A percentile compares a stretch with the other conserved stretches of the same genome.
These are phyloP conservation scores for Drosophila tani DNA, from an alignment of 1,140 invertebrate genomes.

Conservation along the genomic window DNA sequence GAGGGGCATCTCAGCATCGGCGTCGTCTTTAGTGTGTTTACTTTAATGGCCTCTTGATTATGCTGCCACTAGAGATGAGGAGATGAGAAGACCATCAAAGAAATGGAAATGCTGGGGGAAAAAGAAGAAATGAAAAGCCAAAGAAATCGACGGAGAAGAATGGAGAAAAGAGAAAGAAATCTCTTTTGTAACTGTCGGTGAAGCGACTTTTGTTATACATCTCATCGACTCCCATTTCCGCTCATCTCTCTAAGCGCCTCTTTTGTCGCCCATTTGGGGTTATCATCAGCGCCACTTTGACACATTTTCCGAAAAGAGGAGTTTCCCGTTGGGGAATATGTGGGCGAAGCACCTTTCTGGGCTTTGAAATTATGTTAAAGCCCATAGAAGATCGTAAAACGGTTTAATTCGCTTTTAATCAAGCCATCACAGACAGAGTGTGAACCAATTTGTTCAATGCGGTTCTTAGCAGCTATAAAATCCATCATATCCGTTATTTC, in stretches of 20 bases:
- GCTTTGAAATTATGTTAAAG: slow-evolving; percentile 22
- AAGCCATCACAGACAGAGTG: slow-evolving; percentile 57
- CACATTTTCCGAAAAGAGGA: slow-evolving; percentile 26
- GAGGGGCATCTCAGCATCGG: slow-evolving; percentile 18
- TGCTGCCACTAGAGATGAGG: slow-evolving; percentile 27
- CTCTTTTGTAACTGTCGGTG: slow-evolving; percentile 53
- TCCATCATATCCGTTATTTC: slow-evolving; percentile 15
- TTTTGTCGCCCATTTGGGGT: slow-evolving; percentile 53
- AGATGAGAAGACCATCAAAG: slow-evolving; percentile 39
- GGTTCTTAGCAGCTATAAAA: slow-evolving; percentile 9
- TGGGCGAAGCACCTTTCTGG: slow-evolving; percentile 56
- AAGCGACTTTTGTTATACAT: slow-evolving; percentile 49
- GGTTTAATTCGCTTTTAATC: slow-evolving; percentile 67
- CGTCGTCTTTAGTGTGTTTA: slow-evolving; percentile 51
- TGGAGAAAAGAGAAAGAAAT: slow-evolving; percentile 49
- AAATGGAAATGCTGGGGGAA: slow-evolving; percentile 21
- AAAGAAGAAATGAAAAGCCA: slow-evolving; percentile 17
- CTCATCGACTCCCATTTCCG: slow-evolving; percentile 65
- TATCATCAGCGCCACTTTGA: slow-evolving; percentile 40
- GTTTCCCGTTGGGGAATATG: slow-evolving; percentile 27
- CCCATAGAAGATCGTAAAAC: slow-evolving; percentile 48
- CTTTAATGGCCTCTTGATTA: slow-evolving; percentile 78
- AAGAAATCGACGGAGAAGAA: slow-evolving; percentile 36
- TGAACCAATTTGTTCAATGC: slow-evolving; percentile 65
- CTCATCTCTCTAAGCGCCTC: slow-evolving; percentile 68